These are phyloP conservation scores for Lamellibrachia luymesi DNA, from an alignment of 1,140 invertebrate species.

Conservation along the genomic window DNA sequence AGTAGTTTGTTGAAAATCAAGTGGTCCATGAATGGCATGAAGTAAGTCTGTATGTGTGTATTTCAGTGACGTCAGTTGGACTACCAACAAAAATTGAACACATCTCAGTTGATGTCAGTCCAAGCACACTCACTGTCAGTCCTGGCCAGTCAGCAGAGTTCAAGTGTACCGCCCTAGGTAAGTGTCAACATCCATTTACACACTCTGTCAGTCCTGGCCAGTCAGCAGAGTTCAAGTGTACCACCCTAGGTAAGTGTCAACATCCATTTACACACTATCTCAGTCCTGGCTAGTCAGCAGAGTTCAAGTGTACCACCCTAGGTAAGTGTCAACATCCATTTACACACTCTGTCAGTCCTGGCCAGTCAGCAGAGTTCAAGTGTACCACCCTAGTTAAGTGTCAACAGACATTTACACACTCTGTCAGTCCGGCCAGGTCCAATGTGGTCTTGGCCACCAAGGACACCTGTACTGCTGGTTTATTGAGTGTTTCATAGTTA, in stretches of 20 bases:
- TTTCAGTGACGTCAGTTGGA: no score
- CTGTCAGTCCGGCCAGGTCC: no score
- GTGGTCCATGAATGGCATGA: no score
- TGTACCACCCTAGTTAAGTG: background rate
- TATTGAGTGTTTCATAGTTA: no score
- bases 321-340: background rate
- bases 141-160: slow-evolving; percentile 12
- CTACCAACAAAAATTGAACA: background rate
- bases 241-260: background rate
- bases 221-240: slow-evolving; percentile 9
- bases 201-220: background rate
- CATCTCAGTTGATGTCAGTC: background rate
- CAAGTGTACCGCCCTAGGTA: slow-evolving; percentile 15
- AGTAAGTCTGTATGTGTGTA: no score
- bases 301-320: slow-evolving; percentile 5
- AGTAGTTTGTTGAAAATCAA: no score
- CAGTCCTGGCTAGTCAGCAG: background rate
- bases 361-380: slow-evolving; percentile 8
- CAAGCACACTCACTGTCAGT: background rate
- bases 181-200: background rate
- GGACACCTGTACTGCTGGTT: no score
- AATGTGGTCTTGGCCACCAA: no score
- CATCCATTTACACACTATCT: background rate
- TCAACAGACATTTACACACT: no score
- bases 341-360: background rate